phyloP scores from a whole-genome alignment of 2,888 invertebrate species.

The Cylindroiulus punctatus region DNA sequence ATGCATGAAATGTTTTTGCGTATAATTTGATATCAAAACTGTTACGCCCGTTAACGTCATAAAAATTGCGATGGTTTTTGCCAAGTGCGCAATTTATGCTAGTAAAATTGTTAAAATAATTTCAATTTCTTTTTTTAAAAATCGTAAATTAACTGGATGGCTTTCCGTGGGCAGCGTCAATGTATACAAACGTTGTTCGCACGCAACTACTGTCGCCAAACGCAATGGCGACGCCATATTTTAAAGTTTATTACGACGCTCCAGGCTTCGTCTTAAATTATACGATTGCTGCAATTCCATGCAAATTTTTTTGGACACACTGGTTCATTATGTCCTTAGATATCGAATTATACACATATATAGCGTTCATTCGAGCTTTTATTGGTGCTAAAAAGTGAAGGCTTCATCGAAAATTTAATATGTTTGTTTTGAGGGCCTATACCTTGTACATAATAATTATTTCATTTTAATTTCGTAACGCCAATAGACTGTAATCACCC shows the following conservation, averaged over 20 bases:
- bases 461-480: too few relatives aligned
- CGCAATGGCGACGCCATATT: background rate
- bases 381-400: background rate
- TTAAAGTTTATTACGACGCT: background rate
- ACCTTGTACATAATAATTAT: too few relatives aligned
- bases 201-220: constrained; percentile 5
- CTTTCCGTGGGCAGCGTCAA: background rate
- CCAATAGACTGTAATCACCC: too few relatives aligned
- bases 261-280: background rate
- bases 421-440: background rate
- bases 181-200: constrained; percentile 20
- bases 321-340: background rate
- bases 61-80: background rate
- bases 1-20: too few relatives aligned
- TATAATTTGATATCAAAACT: constrained; percentile 17
- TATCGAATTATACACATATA: background rate
- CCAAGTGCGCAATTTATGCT: too few relatives aligned
- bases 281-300: background rate
- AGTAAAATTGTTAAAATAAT: background rate
- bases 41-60: background rate
- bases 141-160: background rate
- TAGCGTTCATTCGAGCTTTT: background rate
- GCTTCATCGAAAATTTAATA: background rate
- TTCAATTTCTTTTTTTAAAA: background rate
- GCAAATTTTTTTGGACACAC: background rate